phyloP scores from a whole-genome alignment of 1,140 invertebrate genomes.

The Pogonomyrmex barbatus region DNA sequence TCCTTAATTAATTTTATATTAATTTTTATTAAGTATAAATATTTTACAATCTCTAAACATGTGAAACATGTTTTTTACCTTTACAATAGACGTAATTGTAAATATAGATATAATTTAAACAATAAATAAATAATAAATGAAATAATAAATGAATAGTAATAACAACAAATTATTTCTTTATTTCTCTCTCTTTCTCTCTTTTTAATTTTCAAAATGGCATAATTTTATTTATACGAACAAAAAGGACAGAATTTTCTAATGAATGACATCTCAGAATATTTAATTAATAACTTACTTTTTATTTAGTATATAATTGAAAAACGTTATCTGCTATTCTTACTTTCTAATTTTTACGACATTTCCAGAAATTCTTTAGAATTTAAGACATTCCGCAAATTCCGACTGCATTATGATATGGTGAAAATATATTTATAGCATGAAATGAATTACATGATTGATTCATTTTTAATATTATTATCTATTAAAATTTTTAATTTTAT shows the following conservation, averaged over 20 bases:
- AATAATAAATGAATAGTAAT: conserved; percentile 1
- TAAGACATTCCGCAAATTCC: background rate
- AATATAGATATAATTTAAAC: background rate
- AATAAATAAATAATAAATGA: background rate
- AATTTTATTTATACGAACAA: background rate
- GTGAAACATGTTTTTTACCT: background rate
- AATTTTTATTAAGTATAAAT: background rate
- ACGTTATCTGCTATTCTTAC: background rate
- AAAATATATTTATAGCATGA: background rate
- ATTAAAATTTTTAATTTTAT: background rate
- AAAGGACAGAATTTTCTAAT: background rate
- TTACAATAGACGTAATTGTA: background rate
- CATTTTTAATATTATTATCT: conserved; percentile 5
- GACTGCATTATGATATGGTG: background rate
- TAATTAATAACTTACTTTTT: no score
- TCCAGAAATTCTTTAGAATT: background rate
- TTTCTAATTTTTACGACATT: background rate
- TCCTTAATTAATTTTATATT: background rate
- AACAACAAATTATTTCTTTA: background rate
- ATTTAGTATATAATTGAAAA: background rate
- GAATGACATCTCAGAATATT: background rate
- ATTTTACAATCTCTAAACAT: background rate
- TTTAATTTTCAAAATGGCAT: background rate
- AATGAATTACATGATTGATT: background rate
- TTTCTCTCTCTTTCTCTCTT: background rate